phyloP scores from a whole-genome alignment of 2,113 vertebrate genomes.

The Sprattus sprattus region DNA sequence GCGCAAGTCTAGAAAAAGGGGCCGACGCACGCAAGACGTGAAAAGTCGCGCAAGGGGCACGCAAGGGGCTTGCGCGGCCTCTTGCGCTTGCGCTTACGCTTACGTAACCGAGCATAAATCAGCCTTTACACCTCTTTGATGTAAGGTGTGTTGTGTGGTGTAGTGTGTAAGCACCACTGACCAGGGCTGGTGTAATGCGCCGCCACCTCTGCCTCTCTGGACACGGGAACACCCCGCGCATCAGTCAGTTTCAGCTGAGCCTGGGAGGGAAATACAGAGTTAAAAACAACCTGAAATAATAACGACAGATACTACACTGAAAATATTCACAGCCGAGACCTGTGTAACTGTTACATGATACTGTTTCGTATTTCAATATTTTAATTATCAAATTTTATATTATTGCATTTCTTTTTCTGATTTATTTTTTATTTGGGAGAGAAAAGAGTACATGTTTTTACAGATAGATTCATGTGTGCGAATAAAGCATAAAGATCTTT shows the following conservation, averaged over 20 bases:
- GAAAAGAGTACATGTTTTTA: too few relatives aligned
- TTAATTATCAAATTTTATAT: neutral
- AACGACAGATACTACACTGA: neutral
- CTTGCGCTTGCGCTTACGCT: too few relatives aligned
- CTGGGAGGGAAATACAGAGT: neutral
- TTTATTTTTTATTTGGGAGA: too few relatives aligned
- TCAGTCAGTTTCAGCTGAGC: neutral
- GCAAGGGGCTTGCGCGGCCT: too few relatives aligned
- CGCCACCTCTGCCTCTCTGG: neutral
- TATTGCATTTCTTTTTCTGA: neutral
- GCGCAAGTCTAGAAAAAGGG: too few relatives aligned
- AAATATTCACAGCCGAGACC: too few relatives aligned
- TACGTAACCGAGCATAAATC: too few relatives aligned
- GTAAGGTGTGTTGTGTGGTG: conserved; percentile 10
- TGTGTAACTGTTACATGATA: too few relatives aligned
- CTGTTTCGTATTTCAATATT: neutral
- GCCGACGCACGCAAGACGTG: too few relatives aligned
- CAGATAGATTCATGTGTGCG: neutral
- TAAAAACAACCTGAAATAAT: neutral
- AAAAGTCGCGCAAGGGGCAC: too few relatives aligned
- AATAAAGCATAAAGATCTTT: neutral
- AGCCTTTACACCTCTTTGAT: conserved; percentile 16
- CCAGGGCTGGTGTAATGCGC: neutral
- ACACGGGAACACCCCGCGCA: neutral
- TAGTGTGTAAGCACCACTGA: conserved; percentile 14